Conservation (phyloP, 2,888 invertebrate genomes). For the Metacarcinus magister region DNA sequence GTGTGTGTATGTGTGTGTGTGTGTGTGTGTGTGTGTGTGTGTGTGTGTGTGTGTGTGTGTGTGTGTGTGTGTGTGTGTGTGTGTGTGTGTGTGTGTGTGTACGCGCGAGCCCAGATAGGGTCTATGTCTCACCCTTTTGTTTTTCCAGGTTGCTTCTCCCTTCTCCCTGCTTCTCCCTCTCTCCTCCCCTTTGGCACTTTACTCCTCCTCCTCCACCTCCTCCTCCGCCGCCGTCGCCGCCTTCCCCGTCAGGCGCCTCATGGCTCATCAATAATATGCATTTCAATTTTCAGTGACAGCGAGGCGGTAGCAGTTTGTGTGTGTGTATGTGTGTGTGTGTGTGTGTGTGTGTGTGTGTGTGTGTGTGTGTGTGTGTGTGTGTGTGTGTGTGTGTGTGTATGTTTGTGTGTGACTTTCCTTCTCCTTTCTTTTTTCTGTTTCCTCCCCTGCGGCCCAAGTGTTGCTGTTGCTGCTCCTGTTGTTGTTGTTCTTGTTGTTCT, state of each 20-base stretch:
- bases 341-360: slow-evolving; percentile 55
- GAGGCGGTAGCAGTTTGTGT: not conserved
- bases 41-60: not conserved
- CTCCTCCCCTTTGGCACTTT: not conserved
- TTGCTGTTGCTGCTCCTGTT: slow-evolving; percentile 43
- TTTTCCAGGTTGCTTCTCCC: slow-evolving; percentile 31
- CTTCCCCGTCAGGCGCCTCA: slow-evolving; percentile 11
- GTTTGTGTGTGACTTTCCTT: slow-evolving; percentile 29
- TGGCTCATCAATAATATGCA: slow-evolving; percentile 38
- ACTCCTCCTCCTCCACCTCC: not conserved
- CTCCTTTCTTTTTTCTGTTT: slow-evolving; percentile 41
- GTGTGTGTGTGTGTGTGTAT: slow-evolving; percentile 48
- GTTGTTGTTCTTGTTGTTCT: slow-evolving; percentile 39
- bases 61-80: not conserved
- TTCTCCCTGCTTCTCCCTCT: not conserved
- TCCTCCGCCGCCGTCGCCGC: slow-evolving; percentile 1
- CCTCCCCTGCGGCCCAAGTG: slow-evolving; percentile 43
- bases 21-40: slow-evolving; percentile 31
- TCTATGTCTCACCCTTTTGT: slow-evolving; percentile 32
- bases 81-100: not conserved
- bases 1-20: not conserved
- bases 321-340: slow-evolving; percentile 54
- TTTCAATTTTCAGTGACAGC: slow-evolving; percentile 51
- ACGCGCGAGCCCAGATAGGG: not conserved
- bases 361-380: slow-evolving; percentile 56